These are phyloP conservation scores for Seira sanloemensis DNA, from an alignment of 2,888 invertebrate species.

Conservation along the genomic window DNA sequence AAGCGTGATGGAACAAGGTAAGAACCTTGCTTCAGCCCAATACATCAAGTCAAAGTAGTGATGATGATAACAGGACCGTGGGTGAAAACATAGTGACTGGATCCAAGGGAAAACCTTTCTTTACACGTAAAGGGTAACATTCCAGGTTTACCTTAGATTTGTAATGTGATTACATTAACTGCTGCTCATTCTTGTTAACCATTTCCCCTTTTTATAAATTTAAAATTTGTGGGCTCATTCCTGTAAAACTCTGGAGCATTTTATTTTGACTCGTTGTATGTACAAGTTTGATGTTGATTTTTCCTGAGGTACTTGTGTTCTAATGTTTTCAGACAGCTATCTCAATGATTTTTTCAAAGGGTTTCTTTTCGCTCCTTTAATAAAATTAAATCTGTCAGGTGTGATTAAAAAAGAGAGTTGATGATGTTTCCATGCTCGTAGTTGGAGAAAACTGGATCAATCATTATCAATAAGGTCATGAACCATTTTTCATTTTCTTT, in stretches of 20 bases:
- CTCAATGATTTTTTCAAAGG: background rate
- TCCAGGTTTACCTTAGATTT: background rate
- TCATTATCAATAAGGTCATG: slow-evolving; percentile 18
- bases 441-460: slow-evolving; percentile 43
- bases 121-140: too few relatives aligned
- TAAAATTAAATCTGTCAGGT: slow-evolving; percentile 54
- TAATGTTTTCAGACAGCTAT: slow-evolving; percentile 14
- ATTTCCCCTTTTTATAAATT: slow-evolving; percentile 62
- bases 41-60: too few relatives aligned
- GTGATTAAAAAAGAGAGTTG: slow-evolving; percentile 52
- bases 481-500: slow-evolving; percentile 16
- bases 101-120: too few relatives aligned
- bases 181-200: slow-evolving; percentile 63
- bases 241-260: background rate
- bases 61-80: too few relatives aligned
- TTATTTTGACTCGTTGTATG: background rate
- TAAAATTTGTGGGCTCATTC: slow-evolving; percentile 46
- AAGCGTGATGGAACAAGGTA: slow-evolving; percentile 41
- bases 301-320: background rate
- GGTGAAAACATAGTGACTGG: too few relatives aligned
- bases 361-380: slow-evolving; percentile 3
- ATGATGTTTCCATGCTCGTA: slow-evolving; percentile 27
- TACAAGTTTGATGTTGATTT: background rate
- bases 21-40: slow-evolving; percentile 37
- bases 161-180: slow-evolving; percentile 25